A percentile compares a stretch with the other conserved stretches of the same genome.
phyloP scores from a whole-genome alignment of 2,888 invertebrate genomes.

The Allolobophora icterica region DNA sequence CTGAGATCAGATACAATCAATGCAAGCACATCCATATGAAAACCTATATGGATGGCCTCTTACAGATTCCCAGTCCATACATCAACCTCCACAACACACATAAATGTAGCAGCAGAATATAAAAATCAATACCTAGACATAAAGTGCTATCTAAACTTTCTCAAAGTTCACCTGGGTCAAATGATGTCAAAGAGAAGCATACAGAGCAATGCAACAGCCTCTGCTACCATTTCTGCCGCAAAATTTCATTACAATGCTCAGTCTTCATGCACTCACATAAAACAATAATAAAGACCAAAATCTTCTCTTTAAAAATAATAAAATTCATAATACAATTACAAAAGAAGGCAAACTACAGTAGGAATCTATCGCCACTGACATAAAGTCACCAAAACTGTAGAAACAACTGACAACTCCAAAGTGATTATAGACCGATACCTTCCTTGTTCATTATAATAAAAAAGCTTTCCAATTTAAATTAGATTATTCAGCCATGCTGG shows the following conservation, averaged over 20 bases:
- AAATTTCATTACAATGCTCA: background rate
- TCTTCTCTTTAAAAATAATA: background rate
- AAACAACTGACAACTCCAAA: background rate
- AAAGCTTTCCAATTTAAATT: background rate
- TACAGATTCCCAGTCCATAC: background rate
- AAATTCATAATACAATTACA: background rate
- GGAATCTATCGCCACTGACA: background rate
- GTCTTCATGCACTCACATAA: background rate
- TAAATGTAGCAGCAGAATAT: background rate
- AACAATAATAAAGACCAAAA: background rate
- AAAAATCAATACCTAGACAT: background rate
- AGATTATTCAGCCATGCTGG: too few relatives aligned
- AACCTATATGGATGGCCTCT: background rate
- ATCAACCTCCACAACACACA: too few relatives aligned
- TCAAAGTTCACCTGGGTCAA: background rate
- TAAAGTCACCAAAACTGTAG: background rate
- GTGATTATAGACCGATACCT: background rate
- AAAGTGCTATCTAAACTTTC: background rate
- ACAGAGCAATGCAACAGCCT: background rate
- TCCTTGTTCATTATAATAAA: background rate
- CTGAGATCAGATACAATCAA: background rate
- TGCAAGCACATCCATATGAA: slow-evolving; percentile 28
- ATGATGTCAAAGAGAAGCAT: background rate
- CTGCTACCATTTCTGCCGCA: background rate
- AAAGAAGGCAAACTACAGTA: background rate